Percentiles rank a stretch among this genome's conserved stretches.
Evolutionary conservation across 2,797 vertebrate species (phyloP).

Genomic region (Syngnathus rostellatus): DNA sequence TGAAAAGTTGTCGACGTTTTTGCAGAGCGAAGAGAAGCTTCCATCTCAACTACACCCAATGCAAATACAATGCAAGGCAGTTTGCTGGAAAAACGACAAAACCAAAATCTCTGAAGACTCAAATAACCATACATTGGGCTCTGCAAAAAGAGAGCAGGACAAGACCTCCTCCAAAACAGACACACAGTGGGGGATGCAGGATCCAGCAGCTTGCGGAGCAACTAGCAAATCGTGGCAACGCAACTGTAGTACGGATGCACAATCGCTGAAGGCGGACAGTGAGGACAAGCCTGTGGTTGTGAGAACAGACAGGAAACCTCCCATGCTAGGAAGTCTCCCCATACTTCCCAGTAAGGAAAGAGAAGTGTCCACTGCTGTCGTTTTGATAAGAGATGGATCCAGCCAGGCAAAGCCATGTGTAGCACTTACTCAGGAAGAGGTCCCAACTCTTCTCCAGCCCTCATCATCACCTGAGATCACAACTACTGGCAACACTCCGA

Average conservation of each 20-base stretch:
- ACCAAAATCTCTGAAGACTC: slow-evolving; percentile 39
- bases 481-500: slow-evolving; percentile 10
- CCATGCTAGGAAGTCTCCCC: slow-evolving; percentile 54
- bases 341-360: slow-evolving; percentile 66
- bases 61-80: slow-evolving; percentile 73
- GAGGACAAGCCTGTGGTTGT: slow-evolving; percentile 25
- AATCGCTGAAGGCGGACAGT: slow-evolving; percentile 30
- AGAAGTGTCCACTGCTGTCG: slow-evolving; percentile 67
- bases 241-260: slow-evolving; percentile 20
- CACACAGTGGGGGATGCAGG: slow-evolving; percentile 19
- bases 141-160: slow-evolving; percentile 21
- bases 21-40: slow-evolving; percentile 43
- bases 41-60: slow-evolving; percentile 51
- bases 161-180: slow-evolving; percentile 13
- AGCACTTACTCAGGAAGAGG: slow-evolving; percentile 37
- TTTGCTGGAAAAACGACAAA: slow-evolving; percentile 67
- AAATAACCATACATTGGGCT: slow-evolving; percentile 14
- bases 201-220: background rate
- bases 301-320: slow-evolving; percentile 43
- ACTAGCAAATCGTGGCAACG: slow-evolving; percentile 15
- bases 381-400: slow-evolving; percentile 61
- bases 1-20: slow-evolving; percentile 10
- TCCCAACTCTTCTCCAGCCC: slow-evolving; percentile 13
- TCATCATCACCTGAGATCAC: slow-evolving; percentile 36
- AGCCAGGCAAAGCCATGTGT: slow-evolving; percentile 37